Conservation (phyloP, 2,797 vertebrate genomes). For the Phyllotis vaccarum region DNA sequence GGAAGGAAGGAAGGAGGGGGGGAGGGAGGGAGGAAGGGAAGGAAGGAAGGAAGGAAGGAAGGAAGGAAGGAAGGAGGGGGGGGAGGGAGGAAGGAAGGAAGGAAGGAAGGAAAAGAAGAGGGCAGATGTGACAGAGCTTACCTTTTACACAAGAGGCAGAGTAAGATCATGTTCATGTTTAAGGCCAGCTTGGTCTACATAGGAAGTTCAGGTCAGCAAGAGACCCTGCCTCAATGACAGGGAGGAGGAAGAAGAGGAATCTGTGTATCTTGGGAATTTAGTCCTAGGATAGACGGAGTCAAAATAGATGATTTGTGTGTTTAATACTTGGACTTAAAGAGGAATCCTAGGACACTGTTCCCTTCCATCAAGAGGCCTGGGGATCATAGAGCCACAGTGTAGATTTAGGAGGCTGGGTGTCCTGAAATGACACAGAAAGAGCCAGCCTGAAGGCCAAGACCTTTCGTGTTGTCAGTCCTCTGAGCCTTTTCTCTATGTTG, state of each 20-base stretch:
- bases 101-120: neutral
- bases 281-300: neutral
- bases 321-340: neutral
- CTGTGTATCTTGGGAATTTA: neutral
- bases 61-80: too few relatives aligned
- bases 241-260: neutral
- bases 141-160: neutral
- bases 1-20: too few relatives aligned
- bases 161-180: neutral
- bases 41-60: too few relatives aligned
- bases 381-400: neutral
- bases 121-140: neutral
- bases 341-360: rapidly evolving
- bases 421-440: neutral
- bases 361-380: neutral
- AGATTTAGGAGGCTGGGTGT: neutral
- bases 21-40: neutral
- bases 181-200: neutral
- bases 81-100: too few relatives aligned
- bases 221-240: neutral
- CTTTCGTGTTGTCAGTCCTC: neutral
- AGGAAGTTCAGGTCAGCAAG: neutral
- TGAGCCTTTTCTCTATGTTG: neutral
- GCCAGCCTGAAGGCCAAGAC: neutral
- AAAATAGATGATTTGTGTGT: neutral